These are phyloP conservation scores for Agrochola lota DNA, from an alignment of 2,888 invertebrate genomes.

Conservation along the genomic window DNA sequence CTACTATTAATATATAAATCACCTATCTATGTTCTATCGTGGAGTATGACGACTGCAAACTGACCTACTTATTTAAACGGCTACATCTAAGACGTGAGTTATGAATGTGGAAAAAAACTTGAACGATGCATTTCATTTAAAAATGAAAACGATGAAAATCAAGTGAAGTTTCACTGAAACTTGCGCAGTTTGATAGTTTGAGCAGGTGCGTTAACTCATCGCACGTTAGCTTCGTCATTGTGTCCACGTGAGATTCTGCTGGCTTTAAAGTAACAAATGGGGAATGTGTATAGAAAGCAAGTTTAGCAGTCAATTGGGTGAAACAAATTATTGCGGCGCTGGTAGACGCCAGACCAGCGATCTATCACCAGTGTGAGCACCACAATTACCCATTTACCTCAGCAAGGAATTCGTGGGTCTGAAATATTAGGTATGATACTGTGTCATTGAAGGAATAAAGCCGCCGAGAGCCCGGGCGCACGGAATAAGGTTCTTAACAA, in stretches of 20 bases:
- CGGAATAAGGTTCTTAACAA: constrained; percentile 40
- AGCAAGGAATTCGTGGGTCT: constrained; percentile 52
- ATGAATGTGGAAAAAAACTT: constrained; percentile 27
- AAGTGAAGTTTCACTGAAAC: constrained; percentile 8
- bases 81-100: constrained; percentile 28
- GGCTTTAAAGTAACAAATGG: constrained; percentile 53
- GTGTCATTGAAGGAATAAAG: constrained; percentile 54
- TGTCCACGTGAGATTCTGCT: constrained; percentile 12
- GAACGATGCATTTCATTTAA: constrained; percentile 24
- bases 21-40: constrained; percentile 51
- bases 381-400: constrained; percentile 65
- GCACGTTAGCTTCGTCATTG: constrained; percentile 11
- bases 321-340: constrained; percentile 61
- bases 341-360: constrained; percentile 47
- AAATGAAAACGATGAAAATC: constrained; percentile 35
- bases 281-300: constrained; percentile 48
- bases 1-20: constrained; percentile 61
- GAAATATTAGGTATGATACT: constrained; percentile 61
- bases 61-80: constrained; percentile 54
- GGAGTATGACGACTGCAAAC: constrained; percentile 22
- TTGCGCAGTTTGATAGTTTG: neutral
- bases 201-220: constrained; percentile 25
- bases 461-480: constrained; percentile 23
- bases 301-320: constrained; percentile 60
- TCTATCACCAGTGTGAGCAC: constrained; percentile 54